Base-by-base conservation (phyloP, 2,888 invertebrate genomes). In the Timema podura region DNA sequence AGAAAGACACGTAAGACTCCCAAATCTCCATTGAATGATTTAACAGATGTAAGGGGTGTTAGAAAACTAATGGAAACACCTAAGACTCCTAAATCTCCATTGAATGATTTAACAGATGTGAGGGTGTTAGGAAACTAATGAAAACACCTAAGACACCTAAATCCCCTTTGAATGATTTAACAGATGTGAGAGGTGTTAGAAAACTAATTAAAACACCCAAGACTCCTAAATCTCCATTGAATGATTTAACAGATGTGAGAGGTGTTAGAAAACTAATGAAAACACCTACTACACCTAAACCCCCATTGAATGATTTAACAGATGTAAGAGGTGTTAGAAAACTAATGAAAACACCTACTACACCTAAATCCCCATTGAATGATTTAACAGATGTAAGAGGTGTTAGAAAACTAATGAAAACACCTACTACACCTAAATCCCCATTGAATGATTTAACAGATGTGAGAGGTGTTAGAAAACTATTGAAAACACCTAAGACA, bases 391-490 rank as follows among this genome's bases (percentile, higher is more conserved):
- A 75, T 65, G 72, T 78, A 46, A 69, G 30, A 13, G 77, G 78
- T 5, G 74, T 78, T 6, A 76, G 75, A 54, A 75, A 73, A 57
- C 68, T 79, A 6, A 71, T 78, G 64, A 72, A 61, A 48, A 74
- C 77, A 2, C 76, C 76, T 0, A 73, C 68, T 68, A 72, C 64
- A 70, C 61, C 9, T 72, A 61, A 76, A 76, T 72, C 68, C 0
- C 81, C 82, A 0, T 79, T 73, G 48, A 82, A 84, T 72, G 83
- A 85, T 72, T 74, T 84, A 67, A 80, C 79, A 0, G 78, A 83
- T 64, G 80, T 83, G 0, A 79, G 80, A 0, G 83, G 83, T 1
- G 81, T 83, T 0, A 82, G 81, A 77, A 74, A 70, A 54, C 73
- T 83, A 9, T 81, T 83, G 72, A 78, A 72, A 13, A 75, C 76